These are phyloP conservation scores for Glareola pratincola DNA, from an alignment of 2,113 vertebrate species.

Conservation along the genomic window DNA sequence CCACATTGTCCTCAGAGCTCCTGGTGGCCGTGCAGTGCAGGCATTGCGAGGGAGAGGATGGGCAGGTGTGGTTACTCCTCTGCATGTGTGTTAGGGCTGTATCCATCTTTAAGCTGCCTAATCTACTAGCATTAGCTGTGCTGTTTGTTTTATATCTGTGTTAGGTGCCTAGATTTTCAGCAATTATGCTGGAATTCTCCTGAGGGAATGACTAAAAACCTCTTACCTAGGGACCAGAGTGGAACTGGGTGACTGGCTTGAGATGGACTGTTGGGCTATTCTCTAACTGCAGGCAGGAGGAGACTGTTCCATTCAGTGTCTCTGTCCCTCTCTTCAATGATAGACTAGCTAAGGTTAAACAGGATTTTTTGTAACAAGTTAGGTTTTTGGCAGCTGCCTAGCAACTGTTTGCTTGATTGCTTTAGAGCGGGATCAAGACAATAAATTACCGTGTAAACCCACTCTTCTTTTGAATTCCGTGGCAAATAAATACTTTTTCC, in stretches of 20 bases:
- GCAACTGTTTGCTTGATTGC: neutral
- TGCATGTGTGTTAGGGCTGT: neutral
- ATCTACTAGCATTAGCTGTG: neutral
- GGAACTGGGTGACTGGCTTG: neutral
- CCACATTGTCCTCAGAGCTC: fast-evolving
- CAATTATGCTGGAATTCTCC: neutral
- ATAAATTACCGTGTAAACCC: neutral
- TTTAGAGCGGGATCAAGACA: neutral
- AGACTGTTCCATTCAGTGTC: neutral
- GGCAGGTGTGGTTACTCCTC: neutral
- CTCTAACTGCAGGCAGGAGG: neutral
- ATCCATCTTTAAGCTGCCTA: neutral
- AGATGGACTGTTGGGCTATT: neutral
- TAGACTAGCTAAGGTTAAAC: neutral
- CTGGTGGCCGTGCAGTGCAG: fast-evolving
- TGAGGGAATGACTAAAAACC: neutral
- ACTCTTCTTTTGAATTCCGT: neutral
- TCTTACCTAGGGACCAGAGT: neutral
- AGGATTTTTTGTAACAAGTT: neutral
- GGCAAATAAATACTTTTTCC: neutral
- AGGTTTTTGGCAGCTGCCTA: neutral
- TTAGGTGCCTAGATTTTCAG: neutral
- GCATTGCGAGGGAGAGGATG: neutral
- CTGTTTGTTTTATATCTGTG: neutral
- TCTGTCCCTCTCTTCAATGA: neutral